Evolutionary conservation across 2,797 vertebrate genomes (phyloP), one percentile per base, ranked within the genome.

Genomic region (Gymnopithys bicolor): DNA sequence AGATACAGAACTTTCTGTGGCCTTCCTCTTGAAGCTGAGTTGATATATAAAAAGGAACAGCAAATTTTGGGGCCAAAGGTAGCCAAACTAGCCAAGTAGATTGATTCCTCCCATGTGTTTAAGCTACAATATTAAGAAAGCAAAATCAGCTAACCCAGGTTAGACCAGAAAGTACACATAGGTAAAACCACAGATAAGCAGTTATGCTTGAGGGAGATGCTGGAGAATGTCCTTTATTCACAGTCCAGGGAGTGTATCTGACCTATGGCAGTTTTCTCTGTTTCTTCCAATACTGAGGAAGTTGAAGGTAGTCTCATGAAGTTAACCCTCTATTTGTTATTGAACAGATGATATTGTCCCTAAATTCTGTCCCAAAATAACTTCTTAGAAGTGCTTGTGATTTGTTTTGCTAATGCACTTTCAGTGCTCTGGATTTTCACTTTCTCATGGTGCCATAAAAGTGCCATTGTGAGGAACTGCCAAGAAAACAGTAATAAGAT

Each of bases 401-500:
- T 53, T 84, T 91, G 13, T 70, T 95, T 89, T 37, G 7, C 79
- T 82, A 82, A 84, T 79, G 81, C 45, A 27, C 52, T 89, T 90
- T 66, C 76, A 73, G 70, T 78, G 78, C 59, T 92, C 62, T 94
- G 79, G 73, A 85, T 92, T 94, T 91, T 83, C 84, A 86, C 60
- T 95, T 87, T 95, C 83, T 87, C 90, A 63, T 87, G 67, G 48
- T 84, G 77, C 89, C 74, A 49, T 60, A 52, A 35, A 87, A 93
- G 43, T 76, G 55, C 41, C 82, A 56, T 49, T 91, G 67, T 83
- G 56, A 83, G 71, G 55, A 78, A 68, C 48, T 83, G 94, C 92
- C 95, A 97, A 93, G 91, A 95, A 94, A 94, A 83, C 28, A 91
- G 86, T 55, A 96, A 95, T 69, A 75, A 94, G 52, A 94, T 92